A percentile compares a stretch with the other conserved stretches of the same genome.
phyloP scores from a whole-genome alignment of 2,797 vertebrate species.

The Pelochelys cantorii region DNA sequence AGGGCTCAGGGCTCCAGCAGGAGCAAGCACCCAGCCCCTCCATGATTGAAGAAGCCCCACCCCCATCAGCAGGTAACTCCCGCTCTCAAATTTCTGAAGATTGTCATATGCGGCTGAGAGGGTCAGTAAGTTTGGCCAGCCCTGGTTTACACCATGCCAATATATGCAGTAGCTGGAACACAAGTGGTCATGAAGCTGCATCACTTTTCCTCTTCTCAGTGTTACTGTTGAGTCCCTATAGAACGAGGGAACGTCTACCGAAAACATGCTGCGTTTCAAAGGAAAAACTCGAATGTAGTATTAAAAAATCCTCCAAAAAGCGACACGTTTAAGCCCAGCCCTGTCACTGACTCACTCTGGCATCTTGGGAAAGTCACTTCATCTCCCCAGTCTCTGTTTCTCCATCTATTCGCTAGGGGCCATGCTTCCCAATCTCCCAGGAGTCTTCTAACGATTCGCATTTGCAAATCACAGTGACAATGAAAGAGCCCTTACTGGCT shows the following conservation, averaged over 20 bases:
- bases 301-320: not conserved
- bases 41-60: no score
- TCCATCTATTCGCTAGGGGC: not conserved
- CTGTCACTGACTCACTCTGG: not conserved
- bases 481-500: not conserved
- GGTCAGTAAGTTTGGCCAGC: not conserved
- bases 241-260: not conserved
- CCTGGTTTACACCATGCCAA: not conserved
- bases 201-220: not conserved
- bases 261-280: not conserved
- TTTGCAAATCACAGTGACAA: accelerated
- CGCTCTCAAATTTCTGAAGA: no score
- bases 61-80: no score
- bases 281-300: not conserved
- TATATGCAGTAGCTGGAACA: not conserved
- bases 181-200: not conserved
- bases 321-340: not conserved
- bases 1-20: no score
- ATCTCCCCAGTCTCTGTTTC: not conserved
- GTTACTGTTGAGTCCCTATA: not conserved
- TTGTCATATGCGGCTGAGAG: no score
- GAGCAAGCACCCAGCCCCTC: no score
- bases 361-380: not conserved
- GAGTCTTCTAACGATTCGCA: not conserved
- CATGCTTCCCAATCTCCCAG: not conserved